Evolutionary conservation across 2,888 invertebrate genomes (phyloP).

Genomic region (Vesta saturnalis): DNA sequence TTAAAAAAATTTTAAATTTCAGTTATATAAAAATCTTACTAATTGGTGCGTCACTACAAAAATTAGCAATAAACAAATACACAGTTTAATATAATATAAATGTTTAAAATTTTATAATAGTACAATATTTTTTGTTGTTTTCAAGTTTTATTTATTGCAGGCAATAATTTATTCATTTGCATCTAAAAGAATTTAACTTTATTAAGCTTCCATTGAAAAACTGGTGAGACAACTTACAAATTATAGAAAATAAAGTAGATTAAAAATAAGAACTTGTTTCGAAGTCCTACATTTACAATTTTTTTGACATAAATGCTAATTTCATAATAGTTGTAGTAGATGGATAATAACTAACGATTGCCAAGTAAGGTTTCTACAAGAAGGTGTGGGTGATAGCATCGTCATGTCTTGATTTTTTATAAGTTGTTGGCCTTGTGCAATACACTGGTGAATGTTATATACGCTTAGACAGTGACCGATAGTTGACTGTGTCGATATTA

Average conservation of each 20-base stretch:
- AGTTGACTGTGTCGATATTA: conserved; percentile 19
- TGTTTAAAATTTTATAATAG: neutral
- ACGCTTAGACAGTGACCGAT: conserved; percentile 29
- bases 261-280: neutral
- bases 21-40: too few species aligned
- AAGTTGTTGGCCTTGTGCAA: conserved; percentile 25
- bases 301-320: conserved; percentile 8
- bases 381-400: conserved; percentile 36
- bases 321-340: conserved; percentile 29
- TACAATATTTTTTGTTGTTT: too few species aligned
- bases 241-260: neutral
- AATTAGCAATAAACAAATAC: too few species aligned
- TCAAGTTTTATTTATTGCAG: too few species aligned
- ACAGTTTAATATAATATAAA: too few species aligned
- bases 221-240: too few species aligned
- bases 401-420: conserved; percentile 31
- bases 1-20: too few species aligned
- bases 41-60: too few species aligned
- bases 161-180: conserved; percentile 1
- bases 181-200: neutral
- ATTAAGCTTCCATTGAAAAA: neutral
- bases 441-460: conserved; percentile 31
- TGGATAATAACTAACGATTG: conserved; percentile 31
- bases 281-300: neutral
- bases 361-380: conserved; percentile 34